Base-by-base conservation (phyloP, 2,888 invertebrate species). In the Lepidocyrtoides sp. region DNA sequence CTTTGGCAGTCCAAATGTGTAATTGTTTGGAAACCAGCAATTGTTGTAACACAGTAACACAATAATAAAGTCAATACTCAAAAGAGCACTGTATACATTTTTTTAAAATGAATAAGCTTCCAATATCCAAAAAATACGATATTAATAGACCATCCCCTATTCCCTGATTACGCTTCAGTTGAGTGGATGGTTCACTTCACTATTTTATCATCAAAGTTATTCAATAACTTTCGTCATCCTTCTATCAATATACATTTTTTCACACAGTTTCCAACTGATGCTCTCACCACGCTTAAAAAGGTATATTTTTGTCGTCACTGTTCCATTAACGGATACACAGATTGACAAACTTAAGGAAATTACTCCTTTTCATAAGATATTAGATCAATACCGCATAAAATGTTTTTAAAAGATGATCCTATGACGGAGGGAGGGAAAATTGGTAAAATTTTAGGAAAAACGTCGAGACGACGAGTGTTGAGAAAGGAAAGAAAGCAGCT, bases 311-410 rank as follows among this genome's bases (percentile, higher is more conserved):
- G 12, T 44, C 72, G 26, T 10, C 23, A 10, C n/a, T n/a, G n/a
- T 8, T 23, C 41, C 23, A 72, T 72, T 72, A 44, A 44, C 72
- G 44, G 72, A 44, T 72, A 72, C 20, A 20, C 44, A 41, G 2
- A 14, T 44, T 72, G 72, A 72, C 72, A 72, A 72, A 72, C 72
- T 72, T 12, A 41, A 69, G 41, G 69, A 69, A 69, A 69, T 44
- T 72, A 23, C 72, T 44, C 44, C n/a, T 72, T 44, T 44, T 44
- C 44, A 23, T 66, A 60, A 36, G 32, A 32, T n/a, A 7, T 36
- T 17, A 69, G 7, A 36, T 69, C 36, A 36, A 69, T 36, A n/a
- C 66, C 66, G 20, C 66, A 72, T 10, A 44, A 72, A 44, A 17
- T 20, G 36, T 41, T 41, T 69, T 41, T 36, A 10, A 7, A 17